Base-by-base conservation (phyloP, 2,797 vertebrate species). In the Schizothorax lantsangensis region DNA sequence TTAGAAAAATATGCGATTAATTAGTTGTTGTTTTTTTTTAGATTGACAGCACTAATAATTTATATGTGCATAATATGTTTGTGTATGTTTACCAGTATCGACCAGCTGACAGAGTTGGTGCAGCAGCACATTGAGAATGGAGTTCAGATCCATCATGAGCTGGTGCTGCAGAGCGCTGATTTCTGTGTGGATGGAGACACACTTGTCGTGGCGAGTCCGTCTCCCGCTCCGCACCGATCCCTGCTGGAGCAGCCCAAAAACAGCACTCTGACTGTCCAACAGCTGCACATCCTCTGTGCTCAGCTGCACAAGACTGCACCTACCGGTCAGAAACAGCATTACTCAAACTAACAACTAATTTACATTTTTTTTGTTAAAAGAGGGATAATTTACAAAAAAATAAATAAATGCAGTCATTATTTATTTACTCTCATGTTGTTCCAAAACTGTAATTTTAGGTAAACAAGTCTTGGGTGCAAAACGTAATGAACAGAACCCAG, bases 151-250 rank as follows among this genome's bases (percentile, higher is more conserved):
- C 91, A 95, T 9, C 91, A 96, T n/a, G 93, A 97, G 88, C 92
- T 99, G 26, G 92, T 93, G 66, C 93, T 99, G 93, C 94, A 93
- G 91, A 87, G 95, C 62, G 93, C 91, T 36, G 95, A 96, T 38
- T 98, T 99, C 93, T 97, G 94, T 79, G 88, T 98, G 69, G 96
- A 94, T 36, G 92, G 92, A 0, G 95, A 97, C 87, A 36, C 94
- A 9, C 94, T 92, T 85, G 90, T 98, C 89, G 89, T 96, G 84
- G 84, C 94, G 21, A 94, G 92, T 59, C 90, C 89, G 0, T 11
- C 83, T 6, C 93, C 92, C 54, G 89, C 92, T 8, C 87, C 91
- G 0, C 90, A 69, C 23, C 93, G 94, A 75, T 90, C 94, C 17
- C 84, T 91, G 1, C 2, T 91, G 83, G 97, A 98, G 92, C 94